Percentiles rank a stretch among this genome's conserved stretches.
These are phyloP conservation scores for Tinea pellionella DNA, from an alignment of 2,888 invertebrate genomes.

Conservation along the genomic window DNA sequence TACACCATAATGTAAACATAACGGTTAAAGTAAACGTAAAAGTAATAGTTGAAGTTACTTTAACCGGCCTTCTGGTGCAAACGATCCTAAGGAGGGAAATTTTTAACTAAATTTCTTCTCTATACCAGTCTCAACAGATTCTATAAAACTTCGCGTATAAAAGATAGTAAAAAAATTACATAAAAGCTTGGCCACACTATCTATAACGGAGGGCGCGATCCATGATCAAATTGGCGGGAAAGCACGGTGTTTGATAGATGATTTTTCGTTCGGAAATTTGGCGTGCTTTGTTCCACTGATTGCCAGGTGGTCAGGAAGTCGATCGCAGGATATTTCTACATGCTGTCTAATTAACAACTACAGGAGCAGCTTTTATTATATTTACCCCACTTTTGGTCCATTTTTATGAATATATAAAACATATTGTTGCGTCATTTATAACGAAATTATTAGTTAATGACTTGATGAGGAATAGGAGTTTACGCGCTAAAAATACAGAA, in stretches of 20 bases:
- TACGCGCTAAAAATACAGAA: too few species aligned
- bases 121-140: too few species aligned
- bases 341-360: neutral
- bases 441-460: too few species aligned
- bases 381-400: neutral
- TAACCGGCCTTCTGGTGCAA: too few species aligned
- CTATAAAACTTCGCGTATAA: neutral
- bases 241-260: constrained; percentile 49
- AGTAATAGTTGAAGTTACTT: too few species aligned
- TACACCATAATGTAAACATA: too few species aligned
- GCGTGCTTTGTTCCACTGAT: constrained; percentile 49
- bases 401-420: neutral
- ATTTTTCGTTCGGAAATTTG: constrained; percentile 46
- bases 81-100: too few species aligned
- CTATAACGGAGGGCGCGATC: constrained; percentile 37
- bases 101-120: too few species aligned
- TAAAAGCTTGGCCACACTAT: constrained; percentile 1
- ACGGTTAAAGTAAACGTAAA: too few species aligned
- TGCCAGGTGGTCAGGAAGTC: constrained; percentile 56
- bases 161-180: neutral
- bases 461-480: too few species aligned
- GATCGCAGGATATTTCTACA: constrained; percentile 13
- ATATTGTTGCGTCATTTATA: too few species aligned
- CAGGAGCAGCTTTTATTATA: neutral
- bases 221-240: constrained; percentile 59